Base-by-base conservation (phyloP, 2,888 invertebrate genomes). In the Torymus tubicola region DNA sequence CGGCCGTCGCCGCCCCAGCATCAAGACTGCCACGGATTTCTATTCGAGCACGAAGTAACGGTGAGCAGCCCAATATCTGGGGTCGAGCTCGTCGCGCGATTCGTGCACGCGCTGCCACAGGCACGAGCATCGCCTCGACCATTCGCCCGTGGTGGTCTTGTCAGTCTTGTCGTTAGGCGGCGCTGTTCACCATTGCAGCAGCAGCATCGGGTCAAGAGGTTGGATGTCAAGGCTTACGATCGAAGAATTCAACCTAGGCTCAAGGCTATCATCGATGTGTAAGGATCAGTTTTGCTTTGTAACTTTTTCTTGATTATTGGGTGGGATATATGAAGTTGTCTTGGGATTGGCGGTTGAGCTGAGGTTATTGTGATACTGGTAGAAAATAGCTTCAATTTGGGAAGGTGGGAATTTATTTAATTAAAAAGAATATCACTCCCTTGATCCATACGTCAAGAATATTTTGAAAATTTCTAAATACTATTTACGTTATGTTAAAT, bases 11-110 rank as follows among this genome's bases (percentile, higher is more conserved):
- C 12, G 74, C 52, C 69, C 11, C 16, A 75, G 63, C 53, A 31
- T 4, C 65, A 65, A 13, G 24, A 31, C 18, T 18, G 71, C 18
- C 58, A 58, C 52, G 53, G 16, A 24, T 77, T 18, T 18, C 68
- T 87, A 61, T 83, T 88, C 80, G 88, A 88, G 70, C 88, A 88
- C 81, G 86, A 88, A 68, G 86, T 88, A 18, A 84, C 85, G 18
- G 83, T 89, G 18, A 85, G 83, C 24, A 86, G 85, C 50, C 84
- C 85, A 1, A 82, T 83, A 0, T 80, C 85, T 31, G 85, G 81
- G 50, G 83, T 89, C 55, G 87, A 88, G 83, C 73, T 89, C 10
- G 84, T 87, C 31, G 88, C 87, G 14, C 86, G 84, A 79, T 88
- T 88, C 75, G 82, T 87, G 50, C 87, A 89, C 71, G 83, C 85